These are phyloP conservation scores for Planococcus citri DNA, from an alignment of 1,140 invertebrate species.

Conservation along the genomic window DNA sequence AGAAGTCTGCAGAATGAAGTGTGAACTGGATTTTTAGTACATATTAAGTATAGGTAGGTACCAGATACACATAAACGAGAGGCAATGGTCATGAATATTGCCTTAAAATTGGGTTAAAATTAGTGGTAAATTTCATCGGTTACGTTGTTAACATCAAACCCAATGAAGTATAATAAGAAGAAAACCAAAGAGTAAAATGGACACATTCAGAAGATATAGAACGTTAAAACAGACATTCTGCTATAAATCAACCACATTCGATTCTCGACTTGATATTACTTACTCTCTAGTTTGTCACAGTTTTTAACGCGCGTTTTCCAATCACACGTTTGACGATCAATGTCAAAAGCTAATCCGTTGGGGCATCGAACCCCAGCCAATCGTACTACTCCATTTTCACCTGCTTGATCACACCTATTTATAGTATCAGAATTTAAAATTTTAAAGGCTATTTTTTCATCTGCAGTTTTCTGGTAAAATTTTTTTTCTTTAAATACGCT, in stretches of 20 bases:
- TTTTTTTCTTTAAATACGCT: neutral
- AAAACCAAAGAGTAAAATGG: neutral
- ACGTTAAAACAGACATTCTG: neutral
- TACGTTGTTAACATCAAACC: neutral
- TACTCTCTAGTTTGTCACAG: slow-evolving; percentile 85
- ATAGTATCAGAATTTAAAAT: slow-evolving; percentile 16
- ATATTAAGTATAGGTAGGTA: too few relatives aligned
- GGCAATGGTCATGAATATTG: neutral
- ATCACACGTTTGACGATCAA: slow-evolving; percentile 86
- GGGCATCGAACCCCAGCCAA: slow-evolving; percentile 77
- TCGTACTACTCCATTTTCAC: slow-evolving; percentile 67
- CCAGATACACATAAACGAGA: neutral
- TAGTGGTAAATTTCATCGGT: neutral
- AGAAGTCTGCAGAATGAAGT: too few relatives aligned
- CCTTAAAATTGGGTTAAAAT: neutral
- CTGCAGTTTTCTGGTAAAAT: neutral
- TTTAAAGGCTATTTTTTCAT: slow-evolving; percentile 8
- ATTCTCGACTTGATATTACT: slow-evolving; percentile 38
- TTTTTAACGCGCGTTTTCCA: slow-evolving; percentile 93
- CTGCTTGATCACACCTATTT: slow-evolving; percentile 76
- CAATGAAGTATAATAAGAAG: neutral
- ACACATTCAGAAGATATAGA: neutral
- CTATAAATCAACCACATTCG: neutral
- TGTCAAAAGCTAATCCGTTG: slow-evolving; percentile 83
- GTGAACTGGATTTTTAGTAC: too few relatives aligned